A percentile compares a stretch with the other conserved stretches of the same genome.
Conservation (phyloP, 2,113 vertebrate genomes). For the Propithecus coquereli region DNA sequence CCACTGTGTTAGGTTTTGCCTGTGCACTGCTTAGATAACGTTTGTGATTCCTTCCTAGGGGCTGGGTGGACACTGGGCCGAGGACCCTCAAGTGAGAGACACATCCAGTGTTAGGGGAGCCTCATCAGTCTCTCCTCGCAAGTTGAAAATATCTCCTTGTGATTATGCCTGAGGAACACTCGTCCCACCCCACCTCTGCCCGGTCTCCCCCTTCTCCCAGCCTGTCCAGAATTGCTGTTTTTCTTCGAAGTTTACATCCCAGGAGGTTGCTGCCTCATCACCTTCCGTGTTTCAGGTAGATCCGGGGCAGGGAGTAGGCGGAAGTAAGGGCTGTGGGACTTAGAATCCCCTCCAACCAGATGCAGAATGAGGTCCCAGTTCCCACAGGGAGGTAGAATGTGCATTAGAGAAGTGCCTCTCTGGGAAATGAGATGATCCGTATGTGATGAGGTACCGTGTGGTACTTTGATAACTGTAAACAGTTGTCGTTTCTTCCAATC, state of each 20-base stretch:
- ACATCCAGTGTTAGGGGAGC: background rate
- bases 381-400: rapidly evolving
- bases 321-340: background rate
- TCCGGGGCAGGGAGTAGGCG: background rate
- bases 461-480: background rate
- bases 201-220: background rate
- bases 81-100: background rate
- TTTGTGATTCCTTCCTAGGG: background rate
- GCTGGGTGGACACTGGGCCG: background rate
- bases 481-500: background rate
- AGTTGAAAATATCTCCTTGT: background rate
- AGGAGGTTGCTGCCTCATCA: background rate
- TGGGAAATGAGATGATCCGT: background rate
- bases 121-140: background rate
- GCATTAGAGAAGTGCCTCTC: background rate
- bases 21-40: background rate
- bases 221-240: background rate
- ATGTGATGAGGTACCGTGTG: background rate
- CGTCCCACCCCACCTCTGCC: no score
- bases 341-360: background rate
- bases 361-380: background rate
- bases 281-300: background rate
- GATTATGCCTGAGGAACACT: background rate
- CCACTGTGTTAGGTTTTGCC: background rate
- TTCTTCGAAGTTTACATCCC: background rate